phyloP scores from a whole-genome alignment of 2,797 vertebrate genomes.

The Lagothrix lagotricha region DNA sequence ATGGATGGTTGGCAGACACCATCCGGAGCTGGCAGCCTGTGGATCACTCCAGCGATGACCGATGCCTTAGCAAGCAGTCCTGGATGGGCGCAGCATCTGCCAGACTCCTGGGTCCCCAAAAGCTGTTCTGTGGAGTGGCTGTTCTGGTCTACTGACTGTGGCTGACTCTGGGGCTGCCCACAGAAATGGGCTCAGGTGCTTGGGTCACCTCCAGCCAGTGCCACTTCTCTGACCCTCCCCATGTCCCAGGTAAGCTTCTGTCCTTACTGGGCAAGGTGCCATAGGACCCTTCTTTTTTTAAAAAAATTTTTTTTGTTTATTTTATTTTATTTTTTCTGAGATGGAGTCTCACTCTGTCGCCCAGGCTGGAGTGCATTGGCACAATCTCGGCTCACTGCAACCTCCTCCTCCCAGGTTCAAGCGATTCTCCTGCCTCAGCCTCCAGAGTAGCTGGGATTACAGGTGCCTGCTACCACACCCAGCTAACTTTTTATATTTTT shows the following conservation, averaged over 20 bases:
- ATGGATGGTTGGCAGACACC: not conserved
- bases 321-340: too few relatives aligned
- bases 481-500: too few relatives aligned
- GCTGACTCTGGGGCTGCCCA: not conserved
- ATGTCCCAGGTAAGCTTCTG: not conserved
- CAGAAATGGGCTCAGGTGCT: not conserved
- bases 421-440: too few relatives aligned
- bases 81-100: not conserved
- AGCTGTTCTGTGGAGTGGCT: not conserved
- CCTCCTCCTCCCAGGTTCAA: too few relatives aligned
- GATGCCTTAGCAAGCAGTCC: not conserved
- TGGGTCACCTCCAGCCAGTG: not conserved
- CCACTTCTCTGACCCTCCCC: not conserved
- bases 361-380: too few relatives aligned
- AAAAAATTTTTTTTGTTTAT: too few relatives aligned
- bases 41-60: fast-evolving
- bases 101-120: not conserved
- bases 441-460: too few relatives aligned
- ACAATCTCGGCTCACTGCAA: too few relatives aligned
- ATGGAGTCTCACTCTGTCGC: too few relatives aligned
- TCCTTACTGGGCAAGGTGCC: not conserved
- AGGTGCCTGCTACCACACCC: too few relatives aligned
- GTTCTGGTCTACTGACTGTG: not conserved
- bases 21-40: not conserved
- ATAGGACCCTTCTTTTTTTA: too few relatives aligned